Base-by-base conservation (phyloP, 2,113 vertebrate species). In the Aegithalos caudatus region DNA sequence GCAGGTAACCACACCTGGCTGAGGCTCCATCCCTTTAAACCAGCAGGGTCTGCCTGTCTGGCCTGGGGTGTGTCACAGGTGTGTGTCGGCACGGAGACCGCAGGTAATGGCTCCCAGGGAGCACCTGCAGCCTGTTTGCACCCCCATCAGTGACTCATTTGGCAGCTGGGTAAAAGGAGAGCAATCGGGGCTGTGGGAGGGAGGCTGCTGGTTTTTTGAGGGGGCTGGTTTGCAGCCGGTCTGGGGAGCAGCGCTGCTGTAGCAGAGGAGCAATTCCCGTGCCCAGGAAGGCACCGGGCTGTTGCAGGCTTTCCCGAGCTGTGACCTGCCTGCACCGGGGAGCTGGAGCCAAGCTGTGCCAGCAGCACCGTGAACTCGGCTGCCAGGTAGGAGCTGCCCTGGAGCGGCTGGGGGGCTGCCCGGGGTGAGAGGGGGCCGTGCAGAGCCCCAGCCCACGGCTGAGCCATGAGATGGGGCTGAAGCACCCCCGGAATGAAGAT, bases 231-330 rank as follows among this genome's bases (percentile, higher is more conserved):
- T 19, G 33, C 6, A 24, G 61, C 10, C 10, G 13, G 7, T 2
- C 3, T 29, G 54, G 50, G 56, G 33, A 62, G 31, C 4, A 12
- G 42, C 0, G 1, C 11, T 19, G 22, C 23, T 7, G 20, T 23
- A 19, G n/a, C 29, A 24, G 47, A n/a, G 73, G 47, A n/a, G 73
- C 9, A 0, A 9, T 10, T 35, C 38, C 22, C 0, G 2, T 23
- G 58, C 23, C 48, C 6, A 6, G 6, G 24, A 25, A 10, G 28
- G 28, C 0, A 0, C 11, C 4, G 66, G 37, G 40, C 12, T 67
- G 17, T 13, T 3, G 9, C 29, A 7, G 65, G 65, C 22, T 2
- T 4, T 5, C 18, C 16, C 0, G 0, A 6, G 45, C 29, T 0
- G 1, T 14, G 48, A 10, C 24, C 57, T 18, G 42, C 66, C 28